A percentile compares a stretch with the other conserved stretches of the same genome.
Conservation (phyloP, 2,113 vertebrate species). For the Callorhinus ursinus region DNA sequence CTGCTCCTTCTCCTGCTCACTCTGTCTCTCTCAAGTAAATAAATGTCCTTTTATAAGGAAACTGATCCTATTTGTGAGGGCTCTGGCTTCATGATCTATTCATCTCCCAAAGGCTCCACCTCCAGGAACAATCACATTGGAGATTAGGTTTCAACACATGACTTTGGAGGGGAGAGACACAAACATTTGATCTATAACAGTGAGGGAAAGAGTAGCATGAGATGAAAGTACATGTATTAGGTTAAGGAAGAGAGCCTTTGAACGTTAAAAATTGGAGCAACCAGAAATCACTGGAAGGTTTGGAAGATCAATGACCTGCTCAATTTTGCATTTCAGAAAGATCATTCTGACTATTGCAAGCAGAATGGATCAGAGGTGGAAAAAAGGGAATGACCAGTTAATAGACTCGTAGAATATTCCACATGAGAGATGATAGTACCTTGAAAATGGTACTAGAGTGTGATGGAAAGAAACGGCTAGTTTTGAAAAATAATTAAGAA, state of each 20-base stretch:
- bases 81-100: not conserved
- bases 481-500: not conserved
- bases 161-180: not conserved
- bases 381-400: not conserved
- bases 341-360: not conserved
- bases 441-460: not conserved
- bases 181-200: not conserved
- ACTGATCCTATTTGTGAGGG: not conserved
- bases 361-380: not conserved
- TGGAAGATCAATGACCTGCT: not conserved
- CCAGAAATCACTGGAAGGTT: not conserved
- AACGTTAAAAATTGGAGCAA: not conserved
- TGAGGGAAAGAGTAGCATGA: not conserved
- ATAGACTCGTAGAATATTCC: not conserved
- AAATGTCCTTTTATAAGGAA: not conserved
- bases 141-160: not conserved
- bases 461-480: not conserved
- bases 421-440: not conserved
- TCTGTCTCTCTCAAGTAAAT: not conserved
- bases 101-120: not conserved
- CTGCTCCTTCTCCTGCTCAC: not conserved
- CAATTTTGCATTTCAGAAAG: not conserved
- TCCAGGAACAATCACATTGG: not conserved
- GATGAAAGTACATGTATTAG: not conserved
- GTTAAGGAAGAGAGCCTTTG: not conserved